A percentile compares a stretch with the other conserved stretches of the same genome.
These are phyloP conservation scores for Aphelenchoides fujianensis DNA, from an alignment of 1,140 invertebrate species.

Conservation along the genomic window DNA sequence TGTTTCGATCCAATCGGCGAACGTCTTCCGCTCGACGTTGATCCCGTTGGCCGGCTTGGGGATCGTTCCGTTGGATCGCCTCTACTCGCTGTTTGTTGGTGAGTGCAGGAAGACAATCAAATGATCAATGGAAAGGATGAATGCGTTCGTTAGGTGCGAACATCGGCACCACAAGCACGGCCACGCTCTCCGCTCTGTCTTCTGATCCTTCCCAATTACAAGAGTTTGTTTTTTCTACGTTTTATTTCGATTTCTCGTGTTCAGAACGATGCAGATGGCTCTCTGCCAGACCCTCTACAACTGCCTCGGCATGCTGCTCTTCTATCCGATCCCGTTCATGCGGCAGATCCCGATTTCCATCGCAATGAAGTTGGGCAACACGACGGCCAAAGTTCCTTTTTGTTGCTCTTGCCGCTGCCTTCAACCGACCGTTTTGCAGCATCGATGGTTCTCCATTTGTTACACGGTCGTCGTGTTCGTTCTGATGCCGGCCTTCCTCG, in stretches of 20 bases:
- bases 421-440: constrained; percentile 35
- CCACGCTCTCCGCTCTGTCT: constrained; percentile 56
- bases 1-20: constrained; percentile 66
- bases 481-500: constrained; percentile 63
- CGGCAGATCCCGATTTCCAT: constrained; percentile 67
- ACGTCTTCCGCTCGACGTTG: constrained; percentile 70
- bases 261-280: constrained; percentile 67
- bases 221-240: constrained; percentile 41
- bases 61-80: constrained; percentile 68
- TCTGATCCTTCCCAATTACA: constrained; percentile 47
- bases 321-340: constrained; percentile 69
- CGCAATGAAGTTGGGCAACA: constrained; percentile 65
- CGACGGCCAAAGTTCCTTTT: constrained; percentile 56
- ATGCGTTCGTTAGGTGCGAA: constrained; percentile 66
- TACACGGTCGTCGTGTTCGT: constrained; percentile 68
- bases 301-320: constrained; percentile 69
- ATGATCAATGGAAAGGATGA: background rate
- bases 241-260: constrained; percentile 1
- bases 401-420: no score
- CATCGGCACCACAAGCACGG: constrained; percentile 70
- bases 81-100: constrained; percentile 67
- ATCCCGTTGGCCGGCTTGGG: constrained; percentile 70
- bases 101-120: background rate
- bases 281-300: constrained; percentile 71
- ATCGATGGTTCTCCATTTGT: constrained; percentile 66